Conservation (phyloP, 2,113 vertebrate species). For the Alligator sinensis region DNA sequence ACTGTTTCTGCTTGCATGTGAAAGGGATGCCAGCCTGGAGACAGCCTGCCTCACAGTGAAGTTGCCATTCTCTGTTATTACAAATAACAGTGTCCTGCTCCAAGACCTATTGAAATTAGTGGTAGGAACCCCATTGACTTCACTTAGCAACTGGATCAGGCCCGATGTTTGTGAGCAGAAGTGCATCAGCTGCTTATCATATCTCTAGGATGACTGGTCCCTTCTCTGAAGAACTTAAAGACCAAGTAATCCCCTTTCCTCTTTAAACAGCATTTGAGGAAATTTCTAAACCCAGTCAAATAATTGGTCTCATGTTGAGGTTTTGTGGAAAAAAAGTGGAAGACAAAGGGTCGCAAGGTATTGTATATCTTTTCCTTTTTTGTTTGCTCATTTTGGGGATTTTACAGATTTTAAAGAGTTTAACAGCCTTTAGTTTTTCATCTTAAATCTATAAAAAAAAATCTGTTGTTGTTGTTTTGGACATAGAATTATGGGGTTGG, state of each 20-base stretch:
- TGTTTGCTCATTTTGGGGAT: no score
- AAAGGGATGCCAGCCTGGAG: neutral
- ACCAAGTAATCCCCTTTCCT: neutral
- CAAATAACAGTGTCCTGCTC: no score
- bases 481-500: no score
- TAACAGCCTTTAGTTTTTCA: no score
- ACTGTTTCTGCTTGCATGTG: accelerated
- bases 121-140: neutral
- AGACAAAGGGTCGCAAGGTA: neutral
- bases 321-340: neutral
- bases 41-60: neutral
- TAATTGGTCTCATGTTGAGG: accelerated
- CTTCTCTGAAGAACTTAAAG: neutral
- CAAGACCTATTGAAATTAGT: neutral
- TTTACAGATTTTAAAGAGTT: no score
- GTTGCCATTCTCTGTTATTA: neutral
- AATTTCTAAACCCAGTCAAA: neutral
- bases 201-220: neutral
- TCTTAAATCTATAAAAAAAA: no score
- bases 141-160: neutral
- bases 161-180: neutral
- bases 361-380: no score
- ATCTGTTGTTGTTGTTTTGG: no score
- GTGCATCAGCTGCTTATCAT: neutral
- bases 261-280: neutral